Evolutionary conservation across 2,797 vertebrate species (phyloP).

Genomic region (Sebastes flavidus): DNA sequence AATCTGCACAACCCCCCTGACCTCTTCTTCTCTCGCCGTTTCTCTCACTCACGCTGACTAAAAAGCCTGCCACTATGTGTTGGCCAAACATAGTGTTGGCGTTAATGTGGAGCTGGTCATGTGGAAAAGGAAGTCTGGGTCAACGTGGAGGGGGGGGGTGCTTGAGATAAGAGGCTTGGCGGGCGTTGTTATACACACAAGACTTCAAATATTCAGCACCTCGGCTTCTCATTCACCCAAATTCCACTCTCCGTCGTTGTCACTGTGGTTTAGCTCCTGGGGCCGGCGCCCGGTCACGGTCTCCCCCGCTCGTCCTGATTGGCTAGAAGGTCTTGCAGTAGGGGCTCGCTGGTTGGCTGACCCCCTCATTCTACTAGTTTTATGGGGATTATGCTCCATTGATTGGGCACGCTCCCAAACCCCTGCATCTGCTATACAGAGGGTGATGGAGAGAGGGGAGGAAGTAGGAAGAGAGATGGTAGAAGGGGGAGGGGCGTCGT

Average conservation of each 20-base stretch:
- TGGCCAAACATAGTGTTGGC: constrained; percentile 37
- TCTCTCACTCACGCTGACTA: background rate
- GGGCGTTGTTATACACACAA: constrained; percentile 5
- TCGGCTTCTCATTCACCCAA: constrained; percentile 36
- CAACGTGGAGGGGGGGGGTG: background rate
- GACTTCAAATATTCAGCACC: constrained; percentile 65
- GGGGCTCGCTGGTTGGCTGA: constrained; percentile 51
- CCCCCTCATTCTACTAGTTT: constrained; percentile 55
- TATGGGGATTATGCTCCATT: constrained; percentile 76
- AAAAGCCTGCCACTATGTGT: constrained; percentile 46
- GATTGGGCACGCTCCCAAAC: constrained; percentile 75
- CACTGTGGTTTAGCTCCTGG: constrained; percentile 45
- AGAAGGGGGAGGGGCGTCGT: constrained; percentile 64
- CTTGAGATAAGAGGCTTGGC: constrained; percentile 63
- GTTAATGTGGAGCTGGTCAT: constrained; percentile 50
- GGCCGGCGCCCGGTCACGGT: constrained; percentile 17
- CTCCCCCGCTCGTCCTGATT: constrained; percentile 46
- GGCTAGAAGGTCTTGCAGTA: constrained; percentile 48
- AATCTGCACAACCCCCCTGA: constrained; percentile 35
- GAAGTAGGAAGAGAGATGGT: constrained; percentile 21
- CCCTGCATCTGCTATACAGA: constrained; percentile 62
- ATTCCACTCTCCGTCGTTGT: constrained; percentile 42
- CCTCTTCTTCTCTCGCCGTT: background rate
- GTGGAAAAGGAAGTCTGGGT: constrained; percentile 69
- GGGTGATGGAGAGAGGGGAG: background rate